Conservation (phyloP, 2,888 invertebrate species). For the Listrodromus nycthemerus region DNA sequence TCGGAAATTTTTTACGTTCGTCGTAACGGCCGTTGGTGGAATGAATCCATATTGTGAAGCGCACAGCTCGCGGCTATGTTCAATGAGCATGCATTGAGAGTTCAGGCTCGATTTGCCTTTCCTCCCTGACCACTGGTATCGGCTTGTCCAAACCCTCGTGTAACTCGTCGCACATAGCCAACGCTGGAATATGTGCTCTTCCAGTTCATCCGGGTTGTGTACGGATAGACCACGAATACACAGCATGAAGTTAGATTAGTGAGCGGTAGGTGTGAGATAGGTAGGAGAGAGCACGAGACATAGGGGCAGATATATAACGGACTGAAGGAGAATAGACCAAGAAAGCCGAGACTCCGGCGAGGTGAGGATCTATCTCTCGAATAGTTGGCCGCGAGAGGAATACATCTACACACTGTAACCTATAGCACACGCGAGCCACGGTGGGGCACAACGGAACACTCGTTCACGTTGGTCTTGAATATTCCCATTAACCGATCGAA, state of each 20-base stretch:
- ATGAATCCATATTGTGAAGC: background rate
- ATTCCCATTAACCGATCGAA: background rate
- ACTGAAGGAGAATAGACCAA: slow-evolving; percentile 46
- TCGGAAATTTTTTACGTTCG: slow-evolving; percentile 13
- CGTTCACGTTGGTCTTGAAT: background rate
- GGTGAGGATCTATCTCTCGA: slow-evolving; percentile 67
- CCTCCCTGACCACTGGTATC: slow-evolving; percentile 1
- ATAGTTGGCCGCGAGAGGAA: slow-evolving; percentile 49
- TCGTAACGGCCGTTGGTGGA: background rate
- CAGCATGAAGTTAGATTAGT: slow-evolving; percentile 34
- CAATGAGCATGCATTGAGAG: background rate
- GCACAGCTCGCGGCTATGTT: background rate
- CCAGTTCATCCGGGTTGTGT: slow-evolving; percentile 7
- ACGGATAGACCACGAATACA: background rate
- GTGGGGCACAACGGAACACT: slow-evolving; percentile 14
- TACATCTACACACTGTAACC: slow-evolving; percentile 3
- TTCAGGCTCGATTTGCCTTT: slow-evolving; percentile 17
- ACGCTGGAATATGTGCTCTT: slow-evolving; percentile 12
- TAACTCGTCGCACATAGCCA: background rate
- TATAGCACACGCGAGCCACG: background rate
- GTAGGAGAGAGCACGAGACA: slow-evolving; percentile 42
- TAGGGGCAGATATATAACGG: slow-evolving; percentile 45
- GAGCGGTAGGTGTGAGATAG: slow-evolving; percentile 12
- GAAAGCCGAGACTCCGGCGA: slow-evolving; percentile 45
- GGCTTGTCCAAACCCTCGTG: background rate